Conservation (phyloP, 35 echinoderm and acorn worm species). For the Hemicentrotus pulcherrimus region DNA sequence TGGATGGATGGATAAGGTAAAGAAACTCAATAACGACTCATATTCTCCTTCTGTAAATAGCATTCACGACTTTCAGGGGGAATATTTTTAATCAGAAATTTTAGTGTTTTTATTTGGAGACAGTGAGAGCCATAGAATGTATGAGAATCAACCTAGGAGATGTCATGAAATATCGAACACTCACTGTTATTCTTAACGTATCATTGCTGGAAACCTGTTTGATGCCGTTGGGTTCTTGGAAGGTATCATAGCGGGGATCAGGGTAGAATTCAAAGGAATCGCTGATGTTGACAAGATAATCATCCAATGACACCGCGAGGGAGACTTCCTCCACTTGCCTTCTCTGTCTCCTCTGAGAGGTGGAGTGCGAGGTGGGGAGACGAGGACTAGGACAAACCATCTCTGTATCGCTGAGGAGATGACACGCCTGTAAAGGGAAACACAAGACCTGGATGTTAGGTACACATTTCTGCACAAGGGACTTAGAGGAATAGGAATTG, state of each 20-base stretch:
- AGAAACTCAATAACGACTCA: not conserved
- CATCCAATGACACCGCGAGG: conserved; percentile 18
- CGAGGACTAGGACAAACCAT: conserved; percentile 28
- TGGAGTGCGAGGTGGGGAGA: not conserved
- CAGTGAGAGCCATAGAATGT: not conserved
- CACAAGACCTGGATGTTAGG: no score
- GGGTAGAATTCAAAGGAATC: not conserved
- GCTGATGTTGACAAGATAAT: not conserved
- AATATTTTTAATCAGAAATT: not conserved
- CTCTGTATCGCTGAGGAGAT: not conserved
- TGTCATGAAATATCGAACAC: not conserved
- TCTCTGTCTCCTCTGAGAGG: not conserved
- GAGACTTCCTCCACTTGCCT: not conserved
- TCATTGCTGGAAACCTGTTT: not conserved
- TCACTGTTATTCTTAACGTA: not conserved
- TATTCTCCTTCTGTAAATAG: not conserved
- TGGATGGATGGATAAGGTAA: not conserved
- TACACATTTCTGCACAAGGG: no score
- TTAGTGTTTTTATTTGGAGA: not conserved
- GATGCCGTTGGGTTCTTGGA: not conserved
- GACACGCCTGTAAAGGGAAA: not conserved
- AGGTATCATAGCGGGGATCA: not conserved
- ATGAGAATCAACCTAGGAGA: not conserved
- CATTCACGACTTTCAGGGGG: not conserved
- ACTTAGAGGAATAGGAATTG: no score